Percentiles rank a stretch among this genome's conserved stretches.
These are phyloP conservation scores for Ardeotis arabs DNA, from an alignment of 2,113 vertebrate genomes.

Conservation along the genomic window DNA sequence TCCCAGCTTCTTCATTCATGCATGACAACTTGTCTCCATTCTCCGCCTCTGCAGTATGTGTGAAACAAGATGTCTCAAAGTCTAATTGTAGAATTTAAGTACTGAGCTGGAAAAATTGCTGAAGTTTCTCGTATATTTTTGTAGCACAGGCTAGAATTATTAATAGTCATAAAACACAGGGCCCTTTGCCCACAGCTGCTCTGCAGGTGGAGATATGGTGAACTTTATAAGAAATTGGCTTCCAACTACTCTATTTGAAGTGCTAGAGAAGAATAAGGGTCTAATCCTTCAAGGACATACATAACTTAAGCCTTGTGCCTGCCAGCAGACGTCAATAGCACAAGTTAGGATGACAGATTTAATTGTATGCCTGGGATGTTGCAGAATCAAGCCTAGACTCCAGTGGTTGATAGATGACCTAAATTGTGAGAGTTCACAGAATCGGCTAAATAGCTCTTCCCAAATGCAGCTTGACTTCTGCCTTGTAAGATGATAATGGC, in stretches of 20 bases:
- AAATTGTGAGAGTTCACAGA: background rate
- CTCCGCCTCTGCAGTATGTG: constrained; percentile 45
- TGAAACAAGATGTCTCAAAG: constrained; percentile 68
- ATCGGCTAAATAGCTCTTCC: background rate
- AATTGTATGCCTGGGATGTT: background rate
- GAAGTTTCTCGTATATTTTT: constrained; percentile 41
- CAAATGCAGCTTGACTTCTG: constrained; percentile 25
- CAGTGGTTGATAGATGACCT: constrained; percentile 1
- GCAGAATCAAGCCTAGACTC: background rate
- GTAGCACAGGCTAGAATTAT: constrained; percentile 42
- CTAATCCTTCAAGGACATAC: constrained; percentile 41
- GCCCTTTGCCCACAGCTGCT: constrained; percentile 40
- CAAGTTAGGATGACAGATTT: background rate
- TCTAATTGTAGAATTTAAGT: constrained; percentile 65
- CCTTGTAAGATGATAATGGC: background rate
- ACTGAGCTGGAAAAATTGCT: constrained; percentile 50
- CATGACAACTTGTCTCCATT: constrained; percentile 63
- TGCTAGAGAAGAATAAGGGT: constrained; percentile 15
- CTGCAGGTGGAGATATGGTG: constrained; percentile 11
- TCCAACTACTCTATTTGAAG: constrained; percentile 56
- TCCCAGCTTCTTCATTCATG: constrained; percentile 58
- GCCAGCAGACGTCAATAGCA: background rate
- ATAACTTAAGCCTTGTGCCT: constrained; percentile 34
- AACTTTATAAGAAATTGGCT: constrained; percentile 54
- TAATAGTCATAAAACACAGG: constrained; percentile 55